Conservation (phyloP, 2,888 invertebrate species). For the Eurytoma adleriae region DNA sequence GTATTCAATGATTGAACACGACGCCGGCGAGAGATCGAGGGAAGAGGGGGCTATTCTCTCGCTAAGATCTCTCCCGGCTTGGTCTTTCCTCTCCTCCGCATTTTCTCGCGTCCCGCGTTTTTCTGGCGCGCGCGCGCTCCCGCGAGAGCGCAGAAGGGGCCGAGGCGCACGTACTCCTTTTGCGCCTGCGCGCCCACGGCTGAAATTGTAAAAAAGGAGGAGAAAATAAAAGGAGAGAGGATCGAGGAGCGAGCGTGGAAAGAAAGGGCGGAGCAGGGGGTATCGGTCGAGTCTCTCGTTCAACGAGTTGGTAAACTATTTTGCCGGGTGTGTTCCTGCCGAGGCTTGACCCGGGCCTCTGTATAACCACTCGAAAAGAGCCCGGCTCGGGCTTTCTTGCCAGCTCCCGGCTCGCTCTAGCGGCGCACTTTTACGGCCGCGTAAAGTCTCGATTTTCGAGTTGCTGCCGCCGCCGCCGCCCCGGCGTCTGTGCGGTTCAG, state of each 20-base stretch:
- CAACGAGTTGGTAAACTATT: conserved; percentile 74
- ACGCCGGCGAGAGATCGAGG: not conserved
- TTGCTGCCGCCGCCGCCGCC: conserved; percentile 32
- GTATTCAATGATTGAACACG: conserved; percentile 55
- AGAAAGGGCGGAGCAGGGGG: conserved; percentile 20
- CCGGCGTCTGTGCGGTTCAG: conserved; percentile 56
- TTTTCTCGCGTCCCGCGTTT: conserved; percentile 53
- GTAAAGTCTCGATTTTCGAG: conserved; percentile 67
- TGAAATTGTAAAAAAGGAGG: conserved; percentile 27
- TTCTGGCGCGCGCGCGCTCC: conserved; percentile 4
- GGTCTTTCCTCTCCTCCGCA: not conserved
- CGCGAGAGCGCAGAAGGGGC: conserved; percentile 12
- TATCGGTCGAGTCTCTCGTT: conserved; percentile 42
- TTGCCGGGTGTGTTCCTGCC: conserved; percentile 50
- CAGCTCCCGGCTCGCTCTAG: conserved; percentile 19
- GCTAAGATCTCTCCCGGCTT: not conserved
- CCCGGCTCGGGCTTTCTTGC: not conserved
- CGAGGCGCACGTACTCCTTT: conserved; percentile 18
- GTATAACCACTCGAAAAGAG: conserved; percentile 65
- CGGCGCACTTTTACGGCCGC: conserved; percentile 70
- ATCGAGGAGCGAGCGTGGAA: not conserved
- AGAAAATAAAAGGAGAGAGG: conserved; percentile 19
- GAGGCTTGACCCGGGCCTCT: conserved; percentile 11
- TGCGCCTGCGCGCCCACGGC: conserved; percentile 21
- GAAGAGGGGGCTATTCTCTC: not conserved